Evolutionary conservation across 2,888 invertebrate genomes (phyloP), one percentile per base, ranked within the genome.

Genomic region (Microplitis deprimator): DNA sequence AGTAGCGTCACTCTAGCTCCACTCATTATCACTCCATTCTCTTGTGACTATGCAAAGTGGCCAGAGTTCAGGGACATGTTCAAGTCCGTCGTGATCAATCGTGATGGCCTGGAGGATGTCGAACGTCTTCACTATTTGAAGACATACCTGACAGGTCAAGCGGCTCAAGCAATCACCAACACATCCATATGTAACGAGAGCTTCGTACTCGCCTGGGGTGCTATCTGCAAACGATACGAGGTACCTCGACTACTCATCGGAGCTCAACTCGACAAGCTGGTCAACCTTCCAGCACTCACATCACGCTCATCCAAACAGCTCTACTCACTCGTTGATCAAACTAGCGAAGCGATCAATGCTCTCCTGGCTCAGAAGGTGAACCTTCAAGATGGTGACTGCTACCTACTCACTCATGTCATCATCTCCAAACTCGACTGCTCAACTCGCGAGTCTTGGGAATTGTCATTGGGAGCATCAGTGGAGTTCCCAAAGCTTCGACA

Each of bases 41-140:
- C 40, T 29, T 29, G 69, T 1, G 20, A 70, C 7, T 16, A 16
- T 16, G 8, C n/a, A 1, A 7, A n/a, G 7, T 76, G 67, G 62
- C 40, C 62, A 69, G 62, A 17, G 6, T 70, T 70, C 13, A 6
- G 69, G 5, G 59, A 70, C 59, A 6, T 16, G 6, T 74, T 64
- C 59, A 74, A 13, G 5, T 39, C 20, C 8, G 7, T 60, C 13
- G 50, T 75, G 10, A 62, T 75, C 20, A 17, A 75, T 0, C 10
- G 67, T 1, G 6, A 6, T 4, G 40, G 62, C 6, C 10, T 73
- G 17, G 10, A 20, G 41, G n/a, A 67, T 6, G 59, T 76, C 8
- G 59, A 73, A 41, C 62, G 65, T 5, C 71, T 72, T 20, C 72
- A 75, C 10, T 75, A 68, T 41, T 61, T 71, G 2, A 72, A 72